phyloP scores from a whole-genome alignment of 2,113 vertebrate species.

The Sitta europaea region DNA sequence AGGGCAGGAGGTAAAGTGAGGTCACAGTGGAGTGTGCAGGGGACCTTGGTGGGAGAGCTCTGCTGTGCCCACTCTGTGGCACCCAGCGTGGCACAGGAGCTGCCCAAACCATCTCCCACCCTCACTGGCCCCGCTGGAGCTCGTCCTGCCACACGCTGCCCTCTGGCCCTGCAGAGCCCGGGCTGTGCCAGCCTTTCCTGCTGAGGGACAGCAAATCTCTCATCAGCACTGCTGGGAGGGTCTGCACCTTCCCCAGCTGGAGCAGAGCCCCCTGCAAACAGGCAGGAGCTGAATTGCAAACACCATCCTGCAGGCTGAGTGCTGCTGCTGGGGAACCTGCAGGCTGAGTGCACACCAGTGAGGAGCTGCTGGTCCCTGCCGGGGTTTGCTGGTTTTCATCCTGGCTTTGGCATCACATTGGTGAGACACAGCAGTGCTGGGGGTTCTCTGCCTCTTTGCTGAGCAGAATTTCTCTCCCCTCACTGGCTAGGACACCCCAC shows the following conservation, averaged over 20 bases:
- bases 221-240: neutral
- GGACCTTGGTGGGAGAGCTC: neutral
- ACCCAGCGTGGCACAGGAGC: accelerated
- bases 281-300: neutral
- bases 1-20: neutral
- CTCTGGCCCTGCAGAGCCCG: neutral
- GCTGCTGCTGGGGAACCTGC: neutral
- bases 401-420: neutral
- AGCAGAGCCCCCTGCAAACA: neutral
- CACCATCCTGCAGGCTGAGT: neutral
- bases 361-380: neutral
- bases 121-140: neutral
- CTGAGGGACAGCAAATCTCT: neutral
- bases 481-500: neutral
- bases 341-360: neutral
- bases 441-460: neutral
- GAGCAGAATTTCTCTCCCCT: neutral
- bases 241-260: neutral
- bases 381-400: neutral
- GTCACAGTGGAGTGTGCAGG: neutral
- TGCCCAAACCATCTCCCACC: neutral
- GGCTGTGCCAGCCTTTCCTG: neutral
- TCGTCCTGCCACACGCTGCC: accelerated
- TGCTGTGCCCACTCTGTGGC: neutral
- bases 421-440: neutral